Evolutionary conservation across 2,797 vertebrate genomes (phyloP), one percentile per base, ranked within the genome.

Genomic region (Enoplosus armatus): DNA sequence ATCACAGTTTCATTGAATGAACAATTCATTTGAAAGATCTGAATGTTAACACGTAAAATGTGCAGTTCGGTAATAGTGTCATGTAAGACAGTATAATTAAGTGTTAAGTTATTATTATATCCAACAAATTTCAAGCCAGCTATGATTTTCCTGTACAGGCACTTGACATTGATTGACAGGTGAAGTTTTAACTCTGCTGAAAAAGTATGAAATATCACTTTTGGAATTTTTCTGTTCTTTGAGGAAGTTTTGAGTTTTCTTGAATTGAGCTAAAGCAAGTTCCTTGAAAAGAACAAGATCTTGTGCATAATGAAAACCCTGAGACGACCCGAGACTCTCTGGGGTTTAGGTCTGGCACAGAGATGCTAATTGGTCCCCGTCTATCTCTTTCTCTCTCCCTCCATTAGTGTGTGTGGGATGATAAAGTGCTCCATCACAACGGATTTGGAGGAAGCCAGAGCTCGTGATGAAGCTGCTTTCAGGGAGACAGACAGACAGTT

Each of bases 321-420:
- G 43, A 55, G 75, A 83, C 45, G 43, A 81, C 64, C 61, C 8
- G 2, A 48, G 55, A 58, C 72, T 85, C 83, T 87, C 78, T 59
- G 66, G 76, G 88, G 56, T 77, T 86, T 72, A 26, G 73, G 71
- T 74, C 68, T 79, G 64, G 31, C 33, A 24, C 59, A 26, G 33
- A 65, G 68, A 82, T 65, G 78, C 65, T 87, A 90, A 90, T 91
- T 87, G 77, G 84, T 83, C 86, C 47, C 75, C 14, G 15, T 78
- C 78, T 78, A 31, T 55, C 58, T 73, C 71, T 68, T 41, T 35
- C 55, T 82, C 69, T 62, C 48, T 77, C 41, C 47, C 45, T 72
- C 67, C 59, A 74, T 83, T 78, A 78, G 67, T 56, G 71, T 72
- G 77, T 54, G 73, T 66, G 80, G 47, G 78, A 78, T 33, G 74